Percentiles rank a stretch among this genome's conserved stretches.
phyloP scores from a whole-genome alignment of 2,797 vertebrate genomes.

The Dendrocincla fuliginosa region DNA sequence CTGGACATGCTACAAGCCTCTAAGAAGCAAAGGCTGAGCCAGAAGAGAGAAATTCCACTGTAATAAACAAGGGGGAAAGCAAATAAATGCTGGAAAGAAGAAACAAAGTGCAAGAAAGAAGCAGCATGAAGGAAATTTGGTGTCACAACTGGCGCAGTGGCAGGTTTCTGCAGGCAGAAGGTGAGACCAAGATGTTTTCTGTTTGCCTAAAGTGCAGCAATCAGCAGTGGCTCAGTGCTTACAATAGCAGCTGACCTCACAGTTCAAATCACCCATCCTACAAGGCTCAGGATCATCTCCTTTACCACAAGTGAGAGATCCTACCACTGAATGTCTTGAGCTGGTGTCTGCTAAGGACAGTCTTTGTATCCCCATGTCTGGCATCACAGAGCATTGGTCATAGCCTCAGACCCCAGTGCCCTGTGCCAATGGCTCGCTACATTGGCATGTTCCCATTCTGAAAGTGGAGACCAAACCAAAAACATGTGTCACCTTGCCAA shows the following conservation, averaged over 20 bases:
- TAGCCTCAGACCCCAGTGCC: neutral
- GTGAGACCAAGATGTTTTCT: neutral
- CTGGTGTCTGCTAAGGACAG: neutral
- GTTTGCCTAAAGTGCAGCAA: neutral
- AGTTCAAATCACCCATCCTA: neutral
- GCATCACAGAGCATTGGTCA: neutral
- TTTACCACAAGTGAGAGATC: neutral
- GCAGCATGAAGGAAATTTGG: neutral
- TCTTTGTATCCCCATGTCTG: neutral
- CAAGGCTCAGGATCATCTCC: neutral
- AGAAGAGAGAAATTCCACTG: neutral
- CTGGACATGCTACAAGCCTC: neutral
- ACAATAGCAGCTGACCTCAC: neutral
- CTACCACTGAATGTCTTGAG: neutral
- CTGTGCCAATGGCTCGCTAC: neutral
- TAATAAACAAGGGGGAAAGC: neutral
- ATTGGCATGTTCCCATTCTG: neutral
- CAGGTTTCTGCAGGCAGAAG: neutral
- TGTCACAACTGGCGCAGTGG: neutral
- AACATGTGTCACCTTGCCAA: neutral
- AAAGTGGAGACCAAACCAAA: slow-evolving; percentile 29
- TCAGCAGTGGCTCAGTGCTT: neutral
- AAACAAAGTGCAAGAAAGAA: neutral
- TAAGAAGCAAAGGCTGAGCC: neutral
- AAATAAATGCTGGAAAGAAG: neutral